Percentiles rank a stretch among this genome's conserved stretches.
phyloP scores from a whole-genome alignment of 2,888 invertebrate genomes.

The Leucoma salicis region DNA sequence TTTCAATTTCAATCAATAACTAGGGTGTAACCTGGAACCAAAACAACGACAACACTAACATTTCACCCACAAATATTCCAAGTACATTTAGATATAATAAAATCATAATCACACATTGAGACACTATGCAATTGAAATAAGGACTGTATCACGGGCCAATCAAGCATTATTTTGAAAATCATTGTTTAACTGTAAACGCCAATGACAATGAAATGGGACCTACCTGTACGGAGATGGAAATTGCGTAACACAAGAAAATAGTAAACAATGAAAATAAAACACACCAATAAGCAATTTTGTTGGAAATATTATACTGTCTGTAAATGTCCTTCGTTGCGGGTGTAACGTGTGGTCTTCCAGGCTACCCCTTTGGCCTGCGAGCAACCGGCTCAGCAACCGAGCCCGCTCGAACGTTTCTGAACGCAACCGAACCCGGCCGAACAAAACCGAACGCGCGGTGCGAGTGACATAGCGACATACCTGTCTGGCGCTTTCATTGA shows the following conservation, averaged over 20 bases:
- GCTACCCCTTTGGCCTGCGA: constrained; percentile 75
- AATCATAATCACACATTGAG: constrained; percentile 66
- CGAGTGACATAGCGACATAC: constrained; percentile 82
- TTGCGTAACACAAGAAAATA: constrained; percentile 47
- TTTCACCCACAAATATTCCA: constrained; percentile 68
- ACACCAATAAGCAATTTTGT: constrained; percentile 79
- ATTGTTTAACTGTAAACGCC: constrained; percentile 51
- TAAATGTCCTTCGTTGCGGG: constrained; percentile 75
- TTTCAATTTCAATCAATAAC: constrained; percentile 47
- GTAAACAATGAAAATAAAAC: constrained; percentile 60
- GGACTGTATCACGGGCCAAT: constrained; percentile 56
- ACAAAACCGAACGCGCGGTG: constrained; percentile 72
- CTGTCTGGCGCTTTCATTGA: constrained; percentile 89
- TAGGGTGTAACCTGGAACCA: constrained; percentile 81
- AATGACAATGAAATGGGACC: constrained; percentile 65
- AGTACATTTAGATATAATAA: constrained; percentile 61
- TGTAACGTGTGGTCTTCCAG: constrained; percentile 78
- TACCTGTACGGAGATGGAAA: constrained; percentile 52
- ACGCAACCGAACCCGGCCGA: constrained; percentile 74
- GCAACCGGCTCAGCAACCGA: constrained; percentile 65
- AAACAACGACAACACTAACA: constrained; percentile 78
- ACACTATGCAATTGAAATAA: constrained; percentile 62
- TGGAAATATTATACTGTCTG: constrained; percentile 71
- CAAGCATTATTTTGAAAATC: constrained; percentile 63
- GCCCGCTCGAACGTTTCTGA: constrained; percentile 69